Evolutionary conservation across 1,140 invertebrate genomes (phyloP).

Genomic region (Pseudomyrmex gracilis): DNA sequence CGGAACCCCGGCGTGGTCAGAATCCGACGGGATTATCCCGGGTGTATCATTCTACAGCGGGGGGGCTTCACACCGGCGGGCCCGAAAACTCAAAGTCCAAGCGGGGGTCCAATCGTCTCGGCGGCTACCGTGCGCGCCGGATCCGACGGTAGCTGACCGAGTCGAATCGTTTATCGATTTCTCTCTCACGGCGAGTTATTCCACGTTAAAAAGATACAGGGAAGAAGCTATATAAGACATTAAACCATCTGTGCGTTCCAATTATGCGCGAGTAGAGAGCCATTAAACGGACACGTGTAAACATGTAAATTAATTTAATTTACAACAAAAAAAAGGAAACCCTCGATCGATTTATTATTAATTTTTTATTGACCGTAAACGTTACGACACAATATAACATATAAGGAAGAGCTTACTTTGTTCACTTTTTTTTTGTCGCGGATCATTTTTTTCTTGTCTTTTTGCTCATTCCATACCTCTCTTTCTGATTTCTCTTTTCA

Average conservation of each 20-base stretch:
- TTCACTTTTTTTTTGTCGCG: slow-evolving; percentile 4
- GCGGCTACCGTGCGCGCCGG: slow-evolving; percentile 74
- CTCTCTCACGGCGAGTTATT: slow-evolving; percentile 35
- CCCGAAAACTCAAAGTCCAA: slow-evolving; percentile 71
- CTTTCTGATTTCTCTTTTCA: slow-evolving; percentile 4
- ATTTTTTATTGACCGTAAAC: neutral
- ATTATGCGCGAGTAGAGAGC: slow-evolving; percentile 8
- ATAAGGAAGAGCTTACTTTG: neutral
- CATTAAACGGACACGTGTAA: neutral
- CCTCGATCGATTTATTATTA: neutral
- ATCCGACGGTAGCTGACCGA: slow-evolving; percentile 56
- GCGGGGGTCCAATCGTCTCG: slow-evolving; percentile 73
- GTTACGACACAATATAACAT: slow-evolving; percentile 1
- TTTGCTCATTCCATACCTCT: too few relatives aligned
- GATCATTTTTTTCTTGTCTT: neutral
- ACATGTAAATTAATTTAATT: too few relatives aligned
- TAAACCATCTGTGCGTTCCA: neutral
- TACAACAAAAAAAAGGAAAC: neutral
- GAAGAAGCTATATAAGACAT: neutral
- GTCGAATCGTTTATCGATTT: slow-evolving; percentile 65
- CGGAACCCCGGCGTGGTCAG: slow-evolving; percentile 75
- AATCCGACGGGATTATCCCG: slow-evolving; percentile 77
- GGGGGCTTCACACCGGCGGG: slow-evolving; percentile 76
- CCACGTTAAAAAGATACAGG: slow-evolving; percentile 39
- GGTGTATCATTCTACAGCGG: slow-evolving; percentile 75